A percentile compares a stretch with the other conserved stretches of the same genome.
These are phyloP conservation scores for Mormyrops boulengeri DNA, from an alignment of 2,797 vertebrate genomes.

Conservation along the genomic window DNA sequence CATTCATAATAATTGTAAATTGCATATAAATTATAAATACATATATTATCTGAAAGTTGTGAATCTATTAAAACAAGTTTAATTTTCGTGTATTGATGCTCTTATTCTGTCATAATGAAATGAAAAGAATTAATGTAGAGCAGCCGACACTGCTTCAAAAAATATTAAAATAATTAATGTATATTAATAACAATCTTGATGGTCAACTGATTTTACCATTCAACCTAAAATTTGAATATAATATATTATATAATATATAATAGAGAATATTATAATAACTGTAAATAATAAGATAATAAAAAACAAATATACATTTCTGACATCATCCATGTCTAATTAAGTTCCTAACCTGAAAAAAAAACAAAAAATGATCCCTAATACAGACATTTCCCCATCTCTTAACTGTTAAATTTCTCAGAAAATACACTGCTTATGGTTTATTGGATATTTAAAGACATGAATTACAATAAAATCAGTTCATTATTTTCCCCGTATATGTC, in stretches of 20 bases:
- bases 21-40: neutral
- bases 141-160: neutral
- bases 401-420: neutral
- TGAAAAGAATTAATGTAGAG: neutral
- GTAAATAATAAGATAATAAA: neutral
- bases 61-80: neutral
- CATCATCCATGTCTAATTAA: neutral
- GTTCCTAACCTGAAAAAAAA: neutral
- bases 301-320: neutral
- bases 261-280: neutral
- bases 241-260: too few relatives aligned
- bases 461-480: constrained; percentile 7
- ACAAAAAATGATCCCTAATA: neutral
- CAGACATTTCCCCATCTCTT: neutral
- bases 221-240: neutral
- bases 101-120: neutral
- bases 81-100: neutral
- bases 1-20: neutral
- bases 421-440: neutral
- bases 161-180: neutral
- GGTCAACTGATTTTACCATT: neutral
- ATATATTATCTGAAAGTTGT: neutral
- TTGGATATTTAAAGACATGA: neutral
- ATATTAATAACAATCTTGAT: neutral
- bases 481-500: neutral